These are phyloP conservation scores for Brotula barbata DNA, from an alignment of 2,797 vertebrate species.

Conservation along the genomic window DNA sequence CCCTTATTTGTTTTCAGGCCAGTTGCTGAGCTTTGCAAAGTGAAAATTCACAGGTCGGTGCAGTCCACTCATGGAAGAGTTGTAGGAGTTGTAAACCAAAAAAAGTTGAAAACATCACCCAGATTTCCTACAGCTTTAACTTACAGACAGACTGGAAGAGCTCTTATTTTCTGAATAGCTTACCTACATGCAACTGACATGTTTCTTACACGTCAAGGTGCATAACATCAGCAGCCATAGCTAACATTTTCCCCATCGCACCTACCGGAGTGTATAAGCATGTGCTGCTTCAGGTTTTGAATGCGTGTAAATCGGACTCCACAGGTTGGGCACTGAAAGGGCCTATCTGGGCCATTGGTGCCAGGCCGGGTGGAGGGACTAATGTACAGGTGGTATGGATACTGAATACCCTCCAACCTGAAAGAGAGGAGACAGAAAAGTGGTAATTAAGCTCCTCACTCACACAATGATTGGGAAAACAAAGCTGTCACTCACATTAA, in stretches of 20 bases:
- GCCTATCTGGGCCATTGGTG: slow-evolving; percentile 92
- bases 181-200: too few species aligned
- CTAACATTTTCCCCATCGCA: neutral
- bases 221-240: neutral
- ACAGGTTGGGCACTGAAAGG: slow-evolving; percentile 95
- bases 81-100: too few species aligned
- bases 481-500: too few species aligned
- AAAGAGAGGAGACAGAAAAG: slow-evolving; percentile 39
- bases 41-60: too few species aligned
- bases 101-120: too few species aligned
- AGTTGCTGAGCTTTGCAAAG: too few species aligned
- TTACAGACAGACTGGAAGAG: too few species aligned
- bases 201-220: neutral
- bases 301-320: slow-evolving; percentile 96
- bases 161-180: too few species aligned
- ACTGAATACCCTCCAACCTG: slow-evolving; percentile 95
- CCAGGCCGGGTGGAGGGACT: slow-evolving; percentile 92
- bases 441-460: neutral
- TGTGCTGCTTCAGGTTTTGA: slow-evolving; percentile 99
- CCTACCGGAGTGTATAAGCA: slow-evolving; percentile 99
- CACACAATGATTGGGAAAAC: neutral
- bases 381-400: slow-evolving; percentile 96
- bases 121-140: too few species aligned
- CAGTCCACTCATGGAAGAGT: too few species aligned
- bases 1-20: too few species aligned